Evolutionary conservation across 2,797 vertebrate species (phyloP).

Genomic region (Molothrus aeneus): DNA sequence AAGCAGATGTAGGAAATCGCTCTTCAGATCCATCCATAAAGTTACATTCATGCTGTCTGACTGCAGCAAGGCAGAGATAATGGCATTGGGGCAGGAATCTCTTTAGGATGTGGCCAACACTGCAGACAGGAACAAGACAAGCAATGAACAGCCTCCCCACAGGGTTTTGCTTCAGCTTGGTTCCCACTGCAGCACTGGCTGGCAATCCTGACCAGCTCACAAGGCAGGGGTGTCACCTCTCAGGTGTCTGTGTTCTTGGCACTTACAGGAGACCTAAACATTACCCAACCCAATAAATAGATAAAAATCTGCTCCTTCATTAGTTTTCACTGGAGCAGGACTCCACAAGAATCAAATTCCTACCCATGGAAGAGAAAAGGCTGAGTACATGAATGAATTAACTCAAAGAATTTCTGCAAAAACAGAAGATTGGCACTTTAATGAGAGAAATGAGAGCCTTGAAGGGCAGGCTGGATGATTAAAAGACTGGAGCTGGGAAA

Average conservation of each 20-base stretch:
- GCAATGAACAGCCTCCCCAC: neutral
- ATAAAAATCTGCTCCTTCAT: neutral
- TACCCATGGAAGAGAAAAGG: neutral
- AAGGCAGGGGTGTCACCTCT: neutral
- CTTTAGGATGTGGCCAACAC: neutral
- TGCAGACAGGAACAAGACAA: neutral
- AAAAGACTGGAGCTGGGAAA: neutral
- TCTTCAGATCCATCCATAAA: neutral
- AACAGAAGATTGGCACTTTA: neutral
- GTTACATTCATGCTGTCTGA: neutral
- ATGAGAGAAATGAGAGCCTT: neutral
- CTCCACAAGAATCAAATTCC: neutral
- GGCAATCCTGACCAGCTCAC: neutral
- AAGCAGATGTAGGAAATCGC: neutral
- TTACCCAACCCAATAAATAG: neutral
- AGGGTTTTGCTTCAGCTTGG: neutral
- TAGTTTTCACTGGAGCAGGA: neutral
- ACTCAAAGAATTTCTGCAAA: neutral
- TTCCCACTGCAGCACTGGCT: neutral
- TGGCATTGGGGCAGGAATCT: fast-evolving
- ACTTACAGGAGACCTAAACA: neutral
- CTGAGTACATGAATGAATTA: neutral
- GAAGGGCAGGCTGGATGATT: neutral
- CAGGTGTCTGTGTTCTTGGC: neutral
- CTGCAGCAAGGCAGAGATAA: neutral